Percentiles rank a stretch among this genome's conserved stretches.
These are phyloP conservation scores for Staurois parvus DNA, from an alignment of 2,797 vertebrate genomes.

Conservation along the genomic window DNA sequence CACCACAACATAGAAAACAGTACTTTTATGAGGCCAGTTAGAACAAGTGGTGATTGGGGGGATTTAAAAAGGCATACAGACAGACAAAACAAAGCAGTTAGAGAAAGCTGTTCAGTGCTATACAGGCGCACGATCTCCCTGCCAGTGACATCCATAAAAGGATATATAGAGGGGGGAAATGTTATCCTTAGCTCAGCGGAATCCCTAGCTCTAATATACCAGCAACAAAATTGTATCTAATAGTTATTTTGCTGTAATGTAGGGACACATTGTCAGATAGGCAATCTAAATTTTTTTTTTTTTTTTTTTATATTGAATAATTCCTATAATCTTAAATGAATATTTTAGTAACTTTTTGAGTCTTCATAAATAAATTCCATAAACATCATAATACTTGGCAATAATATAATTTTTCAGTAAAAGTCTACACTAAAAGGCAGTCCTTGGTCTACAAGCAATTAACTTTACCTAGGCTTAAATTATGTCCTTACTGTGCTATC, in stretches of 20 bases:
- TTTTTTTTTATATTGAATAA: too few relatives aligned
- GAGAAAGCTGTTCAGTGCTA: background rate
- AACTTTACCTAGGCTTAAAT: too few relatives aligned
- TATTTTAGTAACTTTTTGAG: too few relatives aligned
- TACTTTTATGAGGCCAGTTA: background rate
- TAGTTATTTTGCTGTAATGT: background rate
- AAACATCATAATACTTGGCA: too few relatives aligned
- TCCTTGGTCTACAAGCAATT: too few relatives aligned
- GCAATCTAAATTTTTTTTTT: too few relatives aligned
- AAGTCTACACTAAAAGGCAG: too few relatives aligned
- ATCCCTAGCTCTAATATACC: constrained; percentile 26
- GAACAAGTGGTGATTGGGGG: background rate
- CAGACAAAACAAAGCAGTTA: constrained; percentile 6
- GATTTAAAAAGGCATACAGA: background rate
- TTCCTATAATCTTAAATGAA: too few relatives aligned
- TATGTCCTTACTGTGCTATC: too few relatives aligned
- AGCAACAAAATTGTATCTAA: constrained; percentile 20
- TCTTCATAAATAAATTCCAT: too few relatives aligned
- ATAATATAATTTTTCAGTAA: too few relatives aligned
- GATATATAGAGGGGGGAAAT: constrained; percentile 40
- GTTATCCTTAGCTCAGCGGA: constrained; percentile 10
- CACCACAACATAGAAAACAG: background rate
- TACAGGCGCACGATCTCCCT: constrained; percentile 7
- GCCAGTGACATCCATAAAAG: constrained; percentile 51
- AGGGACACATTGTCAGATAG: background rate